phyloP scores from a whole-genome alignment of 1,140 invertebrate genomes.

The Carcinoscorpius rotundicauda region DNA sequence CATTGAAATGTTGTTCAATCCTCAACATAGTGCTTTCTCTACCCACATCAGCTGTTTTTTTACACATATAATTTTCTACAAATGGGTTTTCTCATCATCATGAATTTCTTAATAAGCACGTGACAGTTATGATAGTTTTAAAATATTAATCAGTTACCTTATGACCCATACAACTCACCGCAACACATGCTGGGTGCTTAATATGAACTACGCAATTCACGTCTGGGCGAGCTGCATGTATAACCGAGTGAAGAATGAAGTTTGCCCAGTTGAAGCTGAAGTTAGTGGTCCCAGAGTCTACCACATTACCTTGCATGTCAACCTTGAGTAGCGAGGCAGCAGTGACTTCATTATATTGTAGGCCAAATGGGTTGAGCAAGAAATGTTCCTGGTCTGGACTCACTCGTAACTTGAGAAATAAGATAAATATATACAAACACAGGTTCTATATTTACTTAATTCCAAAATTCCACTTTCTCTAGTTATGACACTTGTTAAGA shows the following conservation, averaged over 20 bases:
- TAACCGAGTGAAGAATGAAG: constrained; percentile 87
- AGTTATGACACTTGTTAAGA: too few species aligned
- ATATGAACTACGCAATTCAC: constrained; percentile 91
- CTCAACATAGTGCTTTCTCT: too few species aligned
- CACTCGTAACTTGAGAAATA: constrained; percentile 53
- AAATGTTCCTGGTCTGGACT: constrained; percentile 94
- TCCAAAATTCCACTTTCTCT: too few species aligned
- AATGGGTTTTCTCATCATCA: too few species aligned
- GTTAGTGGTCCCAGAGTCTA: constrained; percentile 84
- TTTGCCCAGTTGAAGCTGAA: constrained; percentile 58
- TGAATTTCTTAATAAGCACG: too few species aligned
- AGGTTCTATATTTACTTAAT: too few species aligned
- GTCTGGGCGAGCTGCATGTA: constrained; percentile 93
- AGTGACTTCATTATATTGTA: constrained; percentile 93
- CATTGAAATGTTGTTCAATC: too few species aligned
- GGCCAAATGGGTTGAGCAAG: constrained; percentile 89
- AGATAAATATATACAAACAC: too few species aligned
- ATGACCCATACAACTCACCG: constrained; percentile 40
- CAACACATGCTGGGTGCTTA: constrained; percentile 76
- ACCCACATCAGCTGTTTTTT: too few species aligned
- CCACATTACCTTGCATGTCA: constrained; percentile 56
- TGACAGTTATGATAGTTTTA: not conserved
- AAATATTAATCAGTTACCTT: not conserved
- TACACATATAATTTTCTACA: too few species aligned
- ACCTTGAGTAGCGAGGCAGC: constrained; percentile 94